phyloP scores from a whole-genome alignment of 2,888 invertebrate species.

The Mythimna ferrago region DNA sequence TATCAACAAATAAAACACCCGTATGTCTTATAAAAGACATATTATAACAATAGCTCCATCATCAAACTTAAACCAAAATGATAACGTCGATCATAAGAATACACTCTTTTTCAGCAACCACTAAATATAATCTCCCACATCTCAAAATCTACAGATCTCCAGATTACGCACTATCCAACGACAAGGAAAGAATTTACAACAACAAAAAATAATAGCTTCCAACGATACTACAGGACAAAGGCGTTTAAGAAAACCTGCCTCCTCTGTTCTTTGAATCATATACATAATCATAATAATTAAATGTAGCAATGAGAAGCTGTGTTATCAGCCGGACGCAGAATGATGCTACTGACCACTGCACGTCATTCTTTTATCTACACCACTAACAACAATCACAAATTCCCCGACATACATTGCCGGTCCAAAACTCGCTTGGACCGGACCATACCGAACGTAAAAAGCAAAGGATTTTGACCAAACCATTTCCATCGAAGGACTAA shows the following conservation, averaged over 20 bases:
- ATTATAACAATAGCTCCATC: background rate
- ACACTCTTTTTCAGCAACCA: constrained; percentile 16
- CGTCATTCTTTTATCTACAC: constrained; percentile 28
- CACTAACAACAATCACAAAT: background rate
- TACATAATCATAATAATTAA: constrained; percentile 87
- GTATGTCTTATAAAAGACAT: background rate
- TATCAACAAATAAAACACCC: background rate
- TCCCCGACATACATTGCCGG: constrained; percentile 30
- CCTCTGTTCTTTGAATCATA: constrained; percentile 76
- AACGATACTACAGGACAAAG: constrained; percentile 58
- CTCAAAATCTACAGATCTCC: constrained; percentile 49
- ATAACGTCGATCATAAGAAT: constrained; percentile 9
- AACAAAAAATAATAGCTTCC: constrained; percentile 61
- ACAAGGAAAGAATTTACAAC: constrained; percentile 41
- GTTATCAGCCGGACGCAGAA: constrained; percentile 77
- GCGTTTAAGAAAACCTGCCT: constrained; percentile 67
- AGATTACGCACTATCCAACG: constrained; percentile 49
- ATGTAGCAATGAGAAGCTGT: constrained; percentile 75
- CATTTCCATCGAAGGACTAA: background rate
- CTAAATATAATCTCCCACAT: constrained; percentile 30
- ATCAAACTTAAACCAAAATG: background rate
- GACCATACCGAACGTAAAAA: background rate
- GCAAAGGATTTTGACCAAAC: constrained; percentile 3
- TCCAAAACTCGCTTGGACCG: background rate
- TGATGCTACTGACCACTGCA: constrained; percentile 77